Evolutionary conservation across 2,113 vertebrate species (phyloP).

Genomic region (Oreochromis tanganicae): DNA sequence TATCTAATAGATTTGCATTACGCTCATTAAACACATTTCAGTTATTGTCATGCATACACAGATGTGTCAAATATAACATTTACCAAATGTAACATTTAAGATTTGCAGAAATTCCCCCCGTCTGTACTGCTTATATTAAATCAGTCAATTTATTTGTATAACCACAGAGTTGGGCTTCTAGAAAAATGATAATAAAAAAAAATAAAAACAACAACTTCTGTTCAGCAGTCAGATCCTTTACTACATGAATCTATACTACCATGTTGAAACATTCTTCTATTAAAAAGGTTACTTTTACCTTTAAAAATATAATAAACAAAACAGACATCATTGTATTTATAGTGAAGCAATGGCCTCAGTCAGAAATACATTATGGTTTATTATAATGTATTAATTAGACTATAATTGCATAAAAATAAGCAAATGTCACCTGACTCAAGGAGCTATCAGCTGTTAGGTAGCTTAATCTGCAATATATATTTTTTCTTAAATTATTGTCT

Average conservation of each 20-base stretch:
- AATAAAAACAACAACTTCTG: not conserved
- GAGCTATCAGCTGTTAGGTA: not conserved
- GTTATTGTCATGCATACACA: not conserved
- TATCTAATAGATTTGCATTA: not conserved
- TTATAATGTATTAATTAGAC: not conserved
- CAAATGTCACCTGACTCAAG: not conserved
- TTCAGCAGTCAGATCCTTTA: not conserved
- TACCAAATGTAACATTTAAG: not conserved
- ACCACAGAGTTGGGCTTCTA: not conserved
- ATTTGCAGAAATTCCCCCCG: not conserved
- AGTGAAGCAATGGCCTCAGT: not conserved
- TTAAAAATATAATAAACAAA: not conserved
- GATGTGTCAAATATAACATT: not conserved
- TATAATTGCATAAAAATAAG: not conserved
- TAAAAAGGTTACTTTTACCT: not conserved
- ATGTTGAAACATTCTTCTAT: not conserved
- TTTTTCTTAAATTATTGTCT: not conserved
- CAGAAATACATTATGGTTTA: not conserved
- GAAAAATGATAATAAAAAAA: not conserved
- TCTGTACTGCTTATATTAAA: not conserved
- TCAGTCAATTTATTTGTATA: not conserved
- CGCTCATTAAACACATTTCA: not conserved
- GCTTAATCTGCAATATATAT: not conserved
- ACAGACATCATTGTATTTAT: rapidly evolving
- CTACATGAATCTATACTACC: rapidly evolving